Evolutionary conservation across 2,797 vertebrate genomes (phyloP), one percentile per base, ranked within the genome.

Genomic region (Micromesistius poutassou): DNA sequence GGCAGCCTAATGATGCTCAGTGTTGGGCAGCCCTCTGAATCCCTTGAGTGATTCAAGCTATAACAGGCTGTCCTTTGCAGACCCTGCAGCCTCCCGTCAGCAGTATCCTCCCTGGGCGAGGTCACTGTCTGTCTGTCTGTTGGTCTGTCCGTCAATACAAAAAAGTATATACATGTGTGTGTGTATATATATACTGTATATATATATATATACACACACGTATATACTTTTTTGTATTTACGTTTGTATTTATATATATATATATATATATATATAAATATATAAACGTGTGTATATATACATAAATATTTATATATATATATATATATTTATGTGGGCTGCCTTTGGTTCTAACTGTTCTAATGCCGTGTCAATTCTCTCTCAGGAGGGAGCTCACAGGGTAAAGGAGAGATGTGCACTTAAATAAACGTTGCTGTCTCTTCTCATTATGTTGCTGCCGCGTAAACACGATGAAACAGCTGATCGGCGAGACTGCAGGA

Each of bases 401-500:
- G 77, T 55, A 79, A 19, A 33, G 73, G 81, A 77, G 62, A 76
- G 76, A 79, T 78, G 76, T 81, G 79, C 33, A 77, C 82, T 76
- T 89, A 79, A 85, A 87, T 86, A 85, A 87, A 84, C 66, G 76
- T 72, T 76, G 36, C 78, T 87, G 85, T 88, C 79, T 89, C 74
- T 75, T 81, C 78, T 86, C 78, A 82, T 88, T 89, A 89, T 79
- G 77, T 79, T 73, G 55, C 5, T 78, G 77, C 79, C 85, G n/a
- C n/a, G 83, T 83, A 85, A 87, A 89, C 85, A 83, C 82, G 80
- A 87, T 85, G 79, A 87, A 87, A 80, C 79, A 78, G 81, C 74
- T 79, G 76, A 82, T 80, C 81, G 74, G 78, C 77, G 81, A 74
- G 72, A 40, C 42, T 79, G 76, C 75, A 84, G 84, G 80, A 88